A percentile compares a stretch with the other conserved stretches of the same genome.
These are phyloP conservation scores for Osmerus eperlanus DNA, from an alignment of 2,113 vertebrate species.

Conservation along the genomic window DNA sequence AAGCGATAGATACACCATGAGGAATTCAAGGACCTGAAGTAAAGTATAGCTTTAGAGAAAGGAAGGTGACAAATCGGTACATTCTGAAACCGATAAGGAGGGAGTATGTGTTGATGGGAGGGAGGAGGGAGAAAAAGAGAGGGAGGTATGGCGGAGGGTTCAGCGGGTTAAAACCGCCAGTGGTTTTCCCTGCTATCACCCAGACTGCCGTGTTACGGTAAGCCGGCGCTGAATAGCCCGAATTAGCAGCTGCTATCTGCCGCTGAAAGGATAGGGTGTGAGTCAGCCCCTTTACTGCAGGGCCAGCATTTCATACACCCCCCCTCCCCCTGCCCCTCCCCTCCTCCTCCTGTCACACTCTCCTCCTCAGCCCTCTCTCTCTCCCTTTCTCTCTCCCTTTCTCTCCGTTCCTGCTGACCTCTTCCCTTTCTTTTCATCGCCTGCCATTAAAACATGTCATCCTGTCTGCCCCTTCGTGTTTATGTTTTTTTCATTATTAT, in stretches of 20 bases:
- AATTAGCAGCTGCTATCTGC: slow-evolving; percentile 58
- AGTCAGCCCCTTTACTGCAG: slow-evolving; percentile 71
- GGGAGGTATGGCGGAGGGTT: slow-evolving; percentile 2
- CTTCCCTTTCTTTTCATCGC: slow-evolving; percentile 9
- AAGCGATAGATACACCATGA: too few species aligned
- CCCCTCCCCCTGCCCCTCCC: slow-evolving; percentile 17
- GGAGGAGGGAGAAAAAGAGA: background rate
- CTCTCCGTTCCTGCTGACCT: background rate
- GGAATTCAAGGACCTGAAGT: too few species aligned
- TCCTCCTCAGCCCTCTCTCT: background rate
- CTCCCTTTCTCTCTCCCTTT: background rate
- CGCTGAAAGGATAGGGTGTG: slow-evolving; percentile 62
- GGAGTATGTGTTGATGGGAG: background rate
- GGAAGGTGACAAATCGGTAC: background rate
- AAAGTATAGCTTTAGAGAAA: too few species aligned
- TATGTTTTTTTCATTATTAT: background rate
- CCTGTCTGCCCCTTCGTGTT: background rate
- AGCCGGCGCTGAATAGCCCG: slow-evolving; percentile 65
- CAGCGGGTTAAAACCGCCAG: slow-evolving; percentile 35
- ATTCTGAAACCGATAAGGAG: background rate
- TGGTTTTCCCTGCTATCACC: slow-evolving; percentile 46
- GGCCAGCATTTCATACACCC: slow-evolving; percentile 58
- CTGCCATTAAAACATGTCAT: background rate
- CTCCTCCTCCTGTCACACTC: background rate
- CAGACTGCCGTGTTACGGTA: slow-evolving; percentile 57